Conservation (phyloP, 37 sponge, comb jelly and placozoan species). For the Geodia barretti region DNA sequence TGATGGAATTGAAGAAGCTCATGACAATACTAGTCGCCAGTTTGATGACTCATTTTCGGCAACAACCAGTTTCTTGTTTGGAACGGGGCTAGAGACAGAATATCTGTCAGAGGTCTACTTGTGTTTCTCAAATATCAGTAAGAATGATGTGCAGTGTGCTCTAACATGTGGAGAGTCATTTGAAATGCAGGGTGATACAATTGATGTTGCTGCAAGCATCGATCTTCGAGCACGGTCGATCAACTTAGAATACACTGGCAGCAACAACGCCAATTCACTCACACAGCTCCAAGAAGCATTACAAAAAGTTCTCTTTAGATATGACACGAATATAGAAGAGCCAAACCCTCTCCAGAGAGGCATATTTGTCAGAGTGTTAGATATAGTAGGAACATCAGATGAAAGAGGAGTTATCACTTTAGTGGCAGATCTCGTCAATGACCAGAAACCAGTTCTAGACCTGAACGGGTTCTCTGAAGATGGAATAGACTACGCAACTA, state of each 20-base stretch:
- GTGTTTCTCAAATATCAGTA: constrained; percentile 8
- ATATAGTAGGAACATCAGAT: constrained; percentile 29
- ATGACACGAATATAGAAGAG: constrained; percentile 42
- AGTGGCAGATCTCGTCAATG: constrained; percentile 41
- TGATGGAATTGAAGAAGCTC: constrained; percentile 12
- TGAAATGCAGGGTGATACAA: background rate
- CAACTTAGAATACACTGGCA: constrained; percentile 43
- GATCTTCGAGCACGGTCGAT: constrained; percentile 45
- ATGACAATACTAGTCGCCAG: background rate
- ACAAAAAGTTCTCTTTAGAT: background rate
- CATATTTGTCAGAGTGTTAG: constrained; percentile 40
- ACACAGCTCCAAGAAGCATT: constrained; percentile 42
- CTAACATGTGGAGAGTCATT: constrained; percentile 61
- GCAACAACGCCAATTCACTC: constrained; percentile 2
- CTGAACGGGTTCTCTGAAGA: constrained; percentile 50
- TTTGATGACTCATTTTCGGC: background rate
- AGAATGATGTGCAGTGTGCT: constrained; percentile 21
- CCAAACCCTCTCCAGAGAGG: constrained; percentile 58
- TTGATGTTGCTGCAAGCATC: constrained; percentile 15
- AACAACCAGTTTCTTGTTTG: constrained; percentile 34
- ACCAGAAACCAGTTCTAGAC: constrained; percentile 57
- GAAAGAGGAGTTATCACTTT: constrained; percentile 12
- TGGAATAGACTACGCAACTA: constrained; percentile 42
- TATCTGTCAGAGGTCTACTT: constrained; percentile 43
- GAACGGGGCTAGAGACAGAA: constrained; percentile 18